phyloP scores from a whole-genome alignment of 2,113 vertebrate species.

The Cheirogaleus medius region DNA sequence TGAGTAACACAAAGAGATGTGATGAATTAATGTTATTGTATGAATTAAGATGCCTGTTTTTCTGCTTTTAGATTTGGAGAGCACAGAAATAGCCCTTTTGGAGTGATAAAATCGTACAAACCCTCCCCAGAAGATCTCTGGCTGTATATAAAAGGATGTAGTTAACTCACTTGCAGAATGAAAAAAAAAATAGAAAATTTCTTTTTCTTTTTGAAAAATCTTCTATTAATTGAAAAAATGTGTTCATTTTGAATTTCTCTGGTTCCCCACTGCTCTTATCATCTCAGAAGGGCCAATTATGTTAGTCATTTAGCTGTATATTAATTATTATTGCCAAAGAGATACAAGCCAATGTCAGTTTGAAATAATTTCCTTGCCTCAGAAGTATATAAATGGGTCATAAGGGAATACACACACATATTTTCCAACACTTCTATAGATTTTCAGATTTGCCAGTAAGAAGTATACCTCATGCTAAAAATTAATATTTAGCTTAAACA shows the following conservation, averaged over 20 bases:
- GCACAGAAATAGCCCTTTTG: background rate
- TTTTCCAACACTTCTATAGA: background rate
- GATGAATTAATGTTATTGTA: background rate
- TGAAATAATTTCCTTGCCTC: conserved; percentile 36
- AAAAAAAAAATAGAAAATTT: background rate
- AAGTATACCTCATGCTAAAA: background rate
- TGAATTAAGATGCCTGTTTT: background rate
- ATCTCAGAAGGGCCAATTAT: conserved; percentile 24
- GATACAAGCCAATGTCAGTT: background rate
- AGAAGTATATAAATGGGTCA: background rate
- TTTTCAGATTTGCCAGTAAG: background rate
- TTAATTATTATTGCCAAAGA: conserved; percentile 27
- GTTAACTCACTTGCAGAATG: background rate
- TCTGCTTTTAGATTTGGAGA: background rate
- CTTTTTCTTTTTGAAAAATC: background rate
- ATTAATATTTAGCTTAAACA: background rate
- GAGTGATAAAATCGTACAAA: background rate
- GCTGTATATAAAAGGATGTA: background rate
- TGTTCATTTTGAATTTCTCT: conserved; percentile 7
- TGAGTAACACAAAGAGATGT: background rate
- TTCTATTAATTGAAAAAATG: conserved; percentile 12
- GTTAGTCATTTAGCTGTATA: background rate
- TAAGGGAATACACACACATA: background rate
- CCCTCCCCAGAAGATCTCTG: background rate
- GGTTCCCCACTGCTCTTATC: background rate